These are phyloP conservation scores for Gobionotothen gibberifrons DNA, from an alignment of 2,797 vertebrate genomes.

Conservation along the genomic window DNA sequence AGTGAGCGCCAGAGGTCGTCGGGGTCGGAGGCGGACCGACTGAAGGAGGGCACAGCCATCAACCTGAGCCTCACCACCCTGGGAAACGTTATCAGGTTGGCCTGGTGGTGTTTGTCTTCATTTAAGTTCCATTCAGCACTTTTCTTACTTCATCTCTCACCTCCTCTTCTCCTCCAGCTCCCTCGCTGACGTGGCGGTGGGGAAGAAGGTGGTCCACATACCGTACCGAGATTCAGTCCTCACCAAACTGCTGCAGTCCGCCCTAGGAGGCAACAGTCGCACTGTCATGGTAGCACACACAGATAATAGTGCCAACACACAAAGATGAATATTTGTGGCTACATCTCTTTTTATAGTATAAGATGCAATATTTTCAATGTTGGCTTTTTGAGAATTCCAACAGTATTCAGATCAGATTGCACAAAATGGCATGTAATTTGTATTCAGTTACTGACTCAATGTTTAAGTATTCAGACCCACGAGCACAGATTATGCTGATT, in stretches of 20 bases:
- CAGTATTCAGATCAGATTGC: no score
- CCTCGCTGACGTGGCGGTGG: constrained; percentile 87
- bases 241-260: constrained; percentile 91
- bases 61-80: constrained; percentile 92
- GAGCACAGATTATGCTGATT: no score
- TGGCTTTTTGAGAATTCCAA: no score
- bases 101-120: fast-evolving
- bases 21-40: constrained; percentile 89
- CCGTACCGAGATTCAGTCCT: constrained; percentile 92
- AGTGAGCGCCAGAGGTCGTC: constrained; percentile 90
- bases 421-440: no score
- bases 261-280: constrained; percentile 93
- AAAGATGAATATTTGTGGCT: background rate
- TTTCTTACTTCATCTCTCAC: background rate
- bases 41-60: constrained; percentile 90
- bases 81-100: constrained; percentile 92
- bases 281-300: constrained; percentile 87
- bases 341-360: no score
- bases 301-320: background rate
- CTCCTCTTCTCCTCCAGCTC: constrained; percentile 70
- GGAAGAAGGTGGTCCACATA: constrained; percentile 87
- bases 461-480: no score
- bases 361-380: no score
- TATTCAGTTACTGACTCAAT: no score
- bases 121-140: background rate